Percentiles rank a stretch among this genome's conserved stretches.
Conservation (phyloP, 2,797 vertebrate genomes). For the Alcedo quadribrachys region DNA sequence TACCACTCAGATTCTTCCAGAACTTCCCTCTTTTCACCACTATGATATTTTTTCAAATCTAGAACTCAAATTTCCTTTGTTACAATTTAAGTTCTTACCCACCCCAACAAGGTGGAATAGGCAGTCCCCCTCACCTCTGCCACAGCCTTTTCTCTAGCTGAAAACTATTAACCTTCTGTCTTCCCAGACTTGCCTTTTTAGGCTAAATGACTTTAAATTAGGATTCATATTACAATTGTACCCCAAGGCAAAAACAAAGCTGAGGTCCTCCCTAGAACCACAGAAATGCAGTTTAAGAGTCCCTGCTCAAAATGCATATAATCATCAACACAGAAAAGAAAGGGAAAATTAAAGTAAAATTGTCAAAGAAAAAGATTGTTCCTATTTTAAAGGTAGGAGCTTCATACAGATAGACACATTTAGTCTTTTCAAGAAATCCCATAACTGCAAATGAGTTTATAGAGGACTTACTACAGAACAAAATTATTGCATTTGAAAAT, state of each 20-base stretch:
- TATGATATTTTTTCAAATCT: neutral
- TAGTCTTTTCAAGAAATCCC: conserved; percentile 5
- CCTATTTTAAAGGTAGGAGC: neutral
- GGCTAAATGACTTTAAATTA: neutral
- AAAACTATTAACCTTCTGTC: neutral
- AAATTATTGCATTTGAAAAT: conserved; percentile 20
- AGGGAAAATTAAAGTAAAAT: neutral
- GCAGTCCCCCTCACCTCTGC: neutral
- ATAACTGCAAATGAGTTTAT: conserved; percentile 8
- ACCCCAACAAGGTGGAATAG: neutral
- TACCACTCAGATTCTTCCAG: neutral
- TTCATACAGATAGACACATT: neutral
- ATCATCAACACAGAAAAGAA: neutral
- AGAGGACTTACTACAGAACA: conserved; percentile 2
- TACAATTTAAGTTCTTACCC: neutral
- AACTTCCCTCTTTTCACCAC: neutral
- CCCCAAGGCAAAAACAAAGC: neutral
- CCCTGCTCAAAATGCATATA: neutral
- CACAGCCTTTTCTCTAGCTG: neutral
- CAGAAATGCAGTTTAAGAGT: neutral
- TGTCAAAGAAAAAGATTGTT: neutral
- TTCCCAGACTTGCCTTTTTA: neutral
- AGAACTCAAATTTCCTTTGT: neutral
- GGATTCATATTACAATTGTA: neutral
- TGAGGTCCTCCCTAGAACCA: neutral